Evolutionary conservation across 92 coral and sea anemone genomes (phyloP), one percentile per base, ranked within the genome.

Genomic region (Micromussa lordhowensis): DNA sequence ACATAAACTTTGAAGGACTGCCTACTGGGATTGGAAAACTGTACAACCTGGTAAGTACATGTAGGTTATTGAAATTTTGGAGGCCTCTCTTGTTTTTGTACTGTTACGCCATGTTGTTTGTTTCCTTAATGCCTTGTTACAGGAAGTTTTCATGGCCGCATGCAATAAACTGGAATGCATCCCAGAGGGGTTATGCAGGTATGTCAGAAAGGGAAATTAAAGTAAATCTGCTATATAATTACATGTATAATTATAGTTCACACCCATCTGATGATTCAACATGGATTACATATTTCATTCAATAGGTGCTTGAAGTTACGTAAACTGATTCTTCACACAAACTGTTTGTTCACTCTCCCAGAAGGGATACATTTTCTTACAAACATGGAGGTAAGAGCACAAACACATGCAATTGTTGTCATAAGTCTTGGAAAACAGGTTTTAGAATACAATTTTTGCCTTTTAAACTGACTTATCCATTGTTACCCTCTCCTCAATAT

Each of bases 151-250:
- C 90, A 94, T 95, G 93, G 99, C 99, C 54, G 98, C 99, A 70
- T 98, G 95, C 77, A 98, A 98, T 78, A 94, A 96, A 86, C 90
- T 98, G 72, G 99, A 98, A 61, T 98, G 99, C 72, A 98, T 98
- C 68, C 99, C 99, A 57, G 99, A 98, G 82, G 99, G 99, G 32
- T 86, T 98, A 1, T 97, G 99, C 92, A 96, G 99, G 99, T 97
- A 90, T 26, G 78, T 53, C 31, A 31, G 24, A 19, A 38, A 57
- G 28, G 40, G 58, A 40, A n/a, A 57, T 3, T 16, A 57, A 54
- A 53, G n/a, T 16, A 17, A 9, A 30, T 54, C 1, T 53, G 18
- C 8, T n/a, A 19, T 0, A 30, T 6, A 75, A 18, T 55, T 55
- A 1, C 4, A 15, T 55, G 61, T n/a, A n/a, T n/a, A n/a, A n/a